Conservation (phyloP, 2,888 invertebrate genomes). For the Sinohyriopsis cumingii region DNA sequence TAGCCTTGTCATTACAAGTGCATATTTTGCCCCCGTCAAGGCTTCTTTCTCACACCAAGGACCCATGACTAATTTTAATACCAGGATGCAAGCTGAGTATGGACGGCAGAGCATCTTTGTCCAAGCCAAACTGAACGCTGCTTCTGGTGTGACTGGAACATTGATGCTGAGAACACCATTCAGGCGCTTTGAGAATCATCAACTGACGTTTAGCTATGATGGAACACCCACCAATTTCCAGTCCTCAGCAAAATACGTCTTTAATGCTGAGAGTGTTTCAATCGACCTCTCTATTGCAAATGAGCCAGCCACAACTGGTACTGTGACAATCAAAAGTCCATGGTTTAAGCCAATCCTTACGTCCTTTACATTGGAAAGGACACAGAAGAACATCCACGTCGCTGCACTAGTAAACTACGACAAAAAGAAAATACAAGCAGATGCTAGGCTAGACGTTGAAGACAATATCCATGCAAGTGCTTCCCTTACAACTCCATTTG, state of each 20-base stretch:
- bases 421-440: slow-evolving; percentile 10
- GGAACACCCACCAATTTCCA: slow-evolving; percentile 16
- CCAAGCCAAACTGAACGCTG: slow-evolving; percentile 3
- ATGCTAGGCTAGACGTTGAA: slow-evolving; percentile 2
- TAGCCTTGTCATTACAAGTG: slow-evolving; percentile 4
- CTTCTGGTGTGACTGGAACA: slow-evolving; percentile 18
- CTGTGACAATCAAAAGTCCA: no score
- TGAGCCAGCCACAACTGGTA: no score
- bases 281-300: no score
- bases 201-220: slow-evolving; percentile 8
- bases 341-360: no score
- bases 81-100: slow-evolving; percentile 5
- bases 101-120: not conserved
- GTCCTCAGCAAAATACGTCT: slow-evolving; percentile 7
- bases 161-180: slow-evolving; percentile 29
- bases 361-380: no score
- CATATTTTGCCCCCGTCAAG: slow-evolving; percentile 8
- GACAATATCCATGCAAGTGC: slow-evolving; percentile 23
- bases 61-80: slow-evolving; percentile 11
- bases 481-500: slow-evolving; percentile 37
- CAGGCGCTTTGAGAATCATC: slow-evolving; percentile 9
- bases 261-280: slow-evolving; percentile 3
- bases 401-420: slow-evolving; percentile 13
- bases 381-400: slow-evolving; percentile 11
- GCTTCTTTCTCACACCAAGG: slow-evolving; percentile 10